Conservation (phyloP, 2,797 vertebrate species). For the Sphenodon punctatus region DNA sequence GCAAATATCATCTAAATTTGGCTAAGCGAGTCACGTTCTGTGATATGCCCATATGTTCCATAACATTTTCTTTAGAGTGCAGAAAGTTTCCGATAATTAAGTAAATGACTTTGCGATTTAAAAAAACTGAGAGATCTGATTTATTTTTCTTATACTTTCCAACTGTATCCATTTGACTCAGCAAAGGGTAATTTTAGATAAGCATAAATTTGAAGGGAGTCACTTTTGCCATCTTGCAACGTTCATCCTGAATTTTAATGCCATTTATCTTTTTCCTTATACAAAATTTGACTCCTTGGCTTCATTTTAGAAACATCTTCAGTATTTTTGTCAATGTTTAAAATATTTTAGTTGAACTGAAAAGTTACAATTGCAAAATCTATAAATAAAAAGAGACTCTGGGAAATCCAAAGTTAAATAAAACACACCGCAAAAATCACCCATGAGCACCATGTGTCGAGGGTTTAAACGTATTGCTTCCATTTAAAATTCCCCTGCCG, state of each 20-base stretch:
- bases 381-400: neutral
- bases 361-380: neutral
- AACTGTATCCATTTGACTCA: neutral
- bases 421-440: neutral
- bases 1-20: neutral
- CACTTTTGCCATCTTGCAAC: constrained; percentile 9
- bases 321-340: neutral
- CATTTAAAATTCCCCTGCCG: constrained; percentile 31
- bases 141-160: constrained; percentile 21
- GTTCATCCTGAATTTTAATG: constrained; percentile 38
- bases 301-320: neutral
- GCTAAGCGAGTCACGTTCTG: neutral
- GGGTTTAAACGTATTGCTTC: neutral
- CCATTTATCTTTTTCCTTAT: neutral
- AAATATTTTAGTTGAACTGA: neutral
- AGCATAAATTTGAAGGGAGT: constrained; percentile 24
- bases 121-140: neutral
- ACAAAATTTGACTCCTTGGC: neutral
- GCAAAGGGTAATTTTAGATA: constrained; percentile 36
- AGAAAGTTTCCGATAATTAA: neutral
- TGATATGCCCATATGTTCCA: neutral
- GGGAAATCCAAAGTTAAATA: constrained; percentile 28
- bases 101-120: constrained; percentile 31
- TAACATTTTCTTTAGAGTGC: neutral
- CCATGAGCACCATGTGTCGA: neutral